These are phyloP conservation scores for Drosophila burlai DNA, from an alignment of 1,140 invertebrate species.

Conservation along the genomic window DNA sequence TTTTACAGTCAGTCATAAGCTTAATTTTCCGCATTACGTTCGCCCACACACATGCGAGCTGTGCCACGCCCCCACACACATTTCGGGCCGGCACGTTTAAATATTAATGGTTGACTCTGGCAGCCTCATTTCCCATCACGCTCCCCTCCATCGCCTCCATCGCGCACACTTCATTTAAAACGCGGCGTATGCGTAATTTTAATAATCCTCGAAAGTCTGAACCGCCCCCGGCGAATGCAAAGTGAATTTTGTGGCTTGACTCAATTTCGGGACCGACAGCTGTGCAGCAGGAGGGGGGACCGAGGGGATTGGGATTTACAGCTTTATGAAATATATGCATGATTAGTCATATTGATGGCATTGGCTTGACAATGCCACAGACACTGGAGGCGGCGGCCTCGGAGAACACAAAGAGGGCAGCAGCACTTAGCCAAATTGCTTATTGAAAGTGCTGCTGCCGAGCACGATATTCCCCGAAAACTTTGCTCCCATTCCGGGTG, in stretches of 20 bases:
- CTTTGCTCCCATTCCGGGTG: constrained; percentile 34
- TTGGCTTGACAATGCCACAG: constrained; percentile 52
- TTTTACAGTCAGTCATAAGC: constrained; percentile 39
- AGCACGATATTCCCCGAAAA: constrained; percentile 45
- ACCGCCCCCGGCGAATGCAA: constrained; percentile 66
- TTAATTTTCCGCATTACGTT: constrained; percentile 21
- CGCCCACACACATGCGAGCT: not conserved
- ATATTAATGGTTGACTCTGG: constrained; percentile 68
- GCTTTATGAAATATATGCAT: constrained; percentile 75
- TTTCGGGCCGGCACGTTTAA: constrained; percentile 45
- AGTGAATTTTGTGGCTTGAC: constrained; percentile 81
- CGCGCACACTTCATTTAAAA: constrained; percentile 73
- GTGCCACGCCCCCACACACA: constrained; percentile 44
- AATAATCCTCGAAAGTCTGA: constrained; percentile 74
- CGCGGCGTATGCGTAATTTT: constrained; percentile 83
- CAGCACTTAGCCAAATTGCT: constrained; percentile 80
- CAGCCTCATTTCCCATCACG: constrained; percentile 24
- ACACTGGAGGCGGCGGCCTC: constrained; percentile 1
- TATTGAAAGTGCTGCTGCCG: constrained; percentile 71
- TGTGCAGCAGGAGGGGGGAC: constrained; percentile 37
- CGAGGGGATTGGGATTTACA: constrained; percentile 34
- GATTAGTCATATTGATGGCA: constrained; percentile 81
- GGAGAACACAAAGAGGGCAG: constrained; percentile 5
- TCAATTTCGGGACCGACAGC: constrained; percentile 76
- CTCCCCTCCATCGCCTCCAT: not conserved